Evolutionary conservation across 2,113 vertebrate species (phyloP).

Genomic region (Engystomops pustulosus): DNA sequence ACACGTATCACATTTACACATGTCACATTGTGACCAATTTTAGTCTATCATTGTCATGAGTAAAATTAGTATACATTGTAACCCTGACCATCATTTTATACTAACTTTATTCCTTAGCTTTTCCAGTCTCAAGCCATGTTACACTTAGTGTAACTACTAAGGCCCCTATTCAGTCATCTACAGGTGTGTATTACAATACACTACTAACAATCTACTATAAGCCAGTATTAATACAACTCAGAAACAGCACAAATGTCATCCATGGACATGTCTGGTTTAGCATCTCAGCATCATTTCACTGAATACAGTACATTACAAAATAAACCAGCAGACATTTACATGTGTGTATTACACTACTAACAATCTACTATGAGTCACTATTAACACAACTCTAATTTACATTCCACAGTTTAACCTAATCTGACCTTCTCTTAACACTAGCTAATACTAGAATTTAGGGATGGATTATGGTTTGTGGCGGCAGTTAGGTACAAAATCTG

Average conservation of each 20-base stretch:
- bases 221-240: background rate
- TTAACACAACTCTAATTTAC: background rate
- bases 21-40: no score
- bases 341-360: slow-evolving; percentile 15
- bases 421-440: background rate
- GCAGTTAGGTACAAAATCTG: no score
- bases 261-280: no score
- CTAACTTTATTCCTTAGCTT: background rate
- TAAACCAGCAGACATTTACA: slow-evolving; percentile 1
- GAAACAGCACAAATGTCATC: no score
- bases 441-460: no score
- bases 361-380: background rate
- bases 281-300: no score
- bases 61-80: background rate
- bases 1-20: no score
- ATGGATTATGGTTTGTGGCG: no score
- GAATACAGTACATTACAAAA: no score
- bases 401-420: background rate
- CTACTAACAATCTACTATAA: background rate
- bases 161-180: background rate
- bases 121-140: background rate
- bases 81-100: background rate
- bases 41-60: no score
- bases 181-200: slow-evolving; percentile 17
- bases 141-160: background rate